Evolutionary conservation across 2,797 vertebrate genomes (phyloP), one percentile per base, ranked within the genome.

Genomic region (Lacerta bilineata): DNA sequence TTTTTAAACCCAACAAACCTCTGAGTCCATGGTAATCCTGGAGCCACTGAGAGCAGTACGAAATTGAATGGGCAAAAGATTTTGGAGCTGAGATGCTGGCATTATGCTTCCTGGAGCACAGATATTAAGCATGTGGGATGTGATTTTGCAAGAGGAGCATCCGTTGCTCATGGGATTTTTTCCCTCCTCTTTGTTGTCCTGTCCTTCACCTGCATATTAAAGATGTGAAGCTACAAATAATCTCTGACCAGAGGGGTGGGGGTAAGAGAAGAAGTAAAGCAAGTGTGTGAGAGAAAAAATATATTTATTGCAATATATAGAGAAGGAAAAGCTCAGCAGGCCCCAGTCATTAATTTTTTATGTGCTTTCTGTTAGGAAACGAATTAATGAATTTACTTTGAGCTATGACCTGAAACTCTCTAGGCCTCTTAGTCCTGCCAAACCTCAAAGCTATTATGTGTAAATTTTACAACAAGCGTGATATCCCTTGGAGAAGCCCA

Each of bases 311-410:
- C 84, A 93, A 72, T 87, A 83, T 84, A 86, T 13, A 80, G 33
- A 25, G 10, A 23, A n/a, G 41, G 71, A 69, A 77, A 88, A 85
- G 33, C 87, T 92, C 86, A 91, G 84, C 80, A 86, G 85, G 77
- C 83, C 4, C 2, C 89, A 36, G 27, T 91, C 59, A 92, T 95
- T 93, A 89, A 85, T 87, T 92, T 95, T 95, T 93, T 87, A 93
- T 91, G 85, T 75, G 33, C 2, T 93, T 92, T 91, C 90, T 92
- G 90, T 91, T 80, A 86, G 90, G 91, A 93, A 91, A 86, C 0
- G 86, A 95, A 94, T 94, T 94, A 93, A 95, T 95, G 59, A 94
- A 94, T 93, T 93, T 95, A 88, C 69, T 93, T 66, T 91, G 89
- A 93, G 87, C 84, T 94, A 87, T 93, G 89, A 94, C 93, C 91